phyloP scores from a whole-genome alignment of 2,797 vertebrate genomes.

The Falco columbarius region DNA sequence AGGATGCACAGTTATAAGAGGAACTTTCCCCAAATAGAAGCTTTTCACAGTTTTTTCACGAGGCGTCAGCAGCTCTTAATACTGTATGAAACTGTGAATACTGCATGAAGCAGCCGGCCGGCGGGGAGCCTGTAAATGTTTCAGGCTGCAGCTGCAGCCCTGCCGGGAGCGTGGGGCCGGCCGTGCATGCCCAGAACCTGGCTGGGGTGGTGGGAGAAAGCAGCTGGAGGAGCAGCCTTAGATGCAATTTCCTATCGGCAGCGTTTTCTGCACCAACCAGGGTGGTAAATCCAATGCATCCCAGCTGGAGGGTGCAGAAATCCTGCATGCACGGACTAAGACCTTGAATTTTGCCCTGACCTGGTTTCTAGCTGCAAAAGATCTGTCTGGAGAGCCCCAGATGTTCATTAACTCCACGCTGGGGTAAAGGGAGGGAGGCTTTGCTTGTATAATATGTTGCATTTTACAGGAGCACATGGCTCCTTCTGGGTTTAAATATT shows the following conservation, averaged over 20 bases:
- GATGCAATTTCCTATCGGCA: accelerated
- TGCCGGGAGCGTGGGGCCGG: accelerated
- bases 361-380: neutral
- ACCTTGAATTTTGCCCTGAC: neutral
- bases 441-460: accelerated
- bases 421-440: neutral
- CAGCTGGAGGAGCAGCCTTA: neutral
- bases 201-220: accelerated
- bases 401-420: neutral
- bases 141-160: slow-evolving; percentile 10
- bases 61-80: slow-evolving; percentile 50
- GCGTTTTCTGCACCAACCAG: accelerated
- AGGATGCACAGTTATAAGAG: slow-evolving; percentile 17
- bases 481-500: slow-evolving; percentile 26
- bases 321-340: accelerated
- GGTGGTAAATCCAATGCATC: accelerated
- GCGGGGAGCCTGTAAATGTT: neutral
- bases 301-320: neutral
- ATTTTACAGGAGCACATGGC: accelerated
- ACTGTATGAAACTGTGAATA: slow-evolving; percentile 44
- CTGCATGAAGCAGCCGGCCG: slow-evolving; percentile 18
- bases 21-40: slow-evolving; percentile 58
- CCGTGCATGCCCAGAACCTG: neutral
- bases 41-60: slow-evolving; percentile 44
- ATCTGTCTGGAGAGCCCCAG: neutral